Evolutionary conservation across 2,113 vertebrate genomes (phyloP).

Genomic region (Empidonax traillii): DNA sequence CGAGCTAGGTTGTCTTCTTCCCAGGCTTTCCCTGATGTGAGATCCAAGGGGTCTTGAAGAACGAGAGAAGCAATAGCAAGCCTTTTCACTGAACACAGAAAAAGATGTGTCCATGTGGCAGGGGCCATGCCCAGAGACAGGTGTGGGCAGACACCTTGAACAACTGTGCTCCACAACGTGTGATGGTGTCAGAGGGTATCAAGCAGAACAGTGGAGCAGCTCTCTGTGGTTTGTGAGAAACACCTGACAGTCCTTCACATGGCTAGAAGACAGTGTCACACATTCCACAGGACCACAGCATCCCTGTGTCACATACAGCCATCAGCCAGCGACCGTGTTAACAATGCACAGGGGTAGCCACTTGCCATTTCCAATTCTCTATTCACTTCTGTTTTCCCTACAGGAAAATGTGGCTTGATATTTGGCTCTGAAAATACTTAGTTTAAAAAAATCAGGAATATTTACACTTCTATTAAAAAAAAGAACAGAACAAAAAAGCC

Average conservation of each 20-base stretch:
- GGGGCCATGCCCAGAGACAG: fast-evolving
- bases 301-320: background rate
- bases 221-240: background rate
- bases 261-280: background rate
- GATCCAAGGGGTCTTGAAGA: background rate
- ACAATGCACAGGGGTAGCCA: background rate
- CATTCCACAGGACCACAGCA: background rate
- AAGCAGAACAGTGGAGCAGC: background rate
- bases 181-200: background rate
- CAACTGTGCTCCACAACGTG: background rate
- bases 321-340: fast-evolving
- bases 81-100: background rate
- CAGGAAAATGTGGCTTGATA: background rate
- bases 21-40: background rate
- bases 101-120: fast-evolving
- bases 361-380: background rate
- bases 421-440: background rate
- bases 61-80: background rate
- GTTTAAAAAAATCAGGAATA: background rate
- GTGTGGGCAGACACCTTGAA: background rate
- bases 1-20: background rate
- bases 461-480: background rate
- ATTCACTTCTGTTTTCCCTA: background rate
- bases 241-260: background rate
- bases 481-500: background rate